Percentiles rank a stretch among this genome's conserved stretches.
Evolutionary conservation across 1,140 invertebrate genomes (phyloP).

Genomic region (Panagrolaimus sp.): DNA sequence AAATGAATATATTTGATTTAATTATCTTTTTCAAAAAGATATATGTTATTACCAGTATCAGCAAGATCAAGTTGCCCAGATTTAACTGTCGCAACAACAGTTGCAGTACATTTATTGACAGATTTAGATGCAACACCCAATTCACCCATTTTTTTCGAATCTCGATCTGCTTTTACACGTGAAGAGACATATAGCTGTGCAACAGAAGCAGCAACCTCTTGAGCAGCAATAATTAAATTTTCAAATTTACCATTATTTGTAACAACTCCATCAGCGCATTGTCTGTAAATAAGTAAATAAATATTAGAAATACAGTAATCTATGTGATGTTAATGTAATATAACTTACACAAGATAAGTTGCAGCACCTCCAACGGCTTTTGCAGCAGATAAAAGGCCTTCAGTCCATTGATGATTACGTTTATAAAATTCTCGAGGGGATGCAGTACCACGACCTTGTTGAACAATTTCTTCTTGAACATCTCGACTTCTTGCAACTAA

Average conservation of each 20-base stretch:
- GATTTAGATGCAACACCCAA: constrained; percentile 76
- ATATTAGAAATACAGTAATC: neutral
- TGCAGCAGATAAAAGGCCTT: constrained; percentile 90
- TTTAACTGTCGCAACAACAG: constrained; percentile 85
- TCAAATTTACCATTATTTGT: constrained; percentile 69
- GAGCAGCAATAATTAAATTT: constrained; percentile 86
- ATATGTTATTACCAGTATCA: constrained; percentile 68
- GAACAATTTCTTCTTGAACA: constrained; percentile 85
- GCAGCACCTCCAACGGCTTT: constrained; percentile 75
- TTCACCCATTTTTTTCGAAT: constrained; percentile 71
- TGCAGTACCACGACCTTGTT: constrained; percentile 70
- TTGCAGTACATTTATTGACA: constrained; percentile 80
- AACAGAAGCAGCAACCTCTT: constrained; percentile 92
- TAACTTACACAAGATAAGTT: constrained; percentile 37
- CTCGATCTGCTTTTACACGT: constrained; percentile 77
- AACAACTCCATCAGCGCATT: constrained; percentile 59
- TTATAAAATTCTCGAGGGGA: constrained; percentile 90
- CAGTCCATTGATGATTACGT: constrained; percentile 95
- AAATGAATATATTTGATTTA: constrained; percentile 66
- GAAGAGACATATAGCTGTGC: constrained; percentile 93
- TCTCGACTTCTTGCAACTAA: constrained; percentile 79
- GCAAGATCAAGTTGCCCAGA: constrained; percentile 77
- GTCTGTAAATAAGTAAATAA: constrained; percentile 64
- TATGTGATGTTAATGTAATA: neutral
- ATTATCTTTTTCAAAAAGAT: constrained; percentile 18